Conservation (phyloP, 2,888 invertebrate species). For the Hirtodrosophila confusa region DNA sequence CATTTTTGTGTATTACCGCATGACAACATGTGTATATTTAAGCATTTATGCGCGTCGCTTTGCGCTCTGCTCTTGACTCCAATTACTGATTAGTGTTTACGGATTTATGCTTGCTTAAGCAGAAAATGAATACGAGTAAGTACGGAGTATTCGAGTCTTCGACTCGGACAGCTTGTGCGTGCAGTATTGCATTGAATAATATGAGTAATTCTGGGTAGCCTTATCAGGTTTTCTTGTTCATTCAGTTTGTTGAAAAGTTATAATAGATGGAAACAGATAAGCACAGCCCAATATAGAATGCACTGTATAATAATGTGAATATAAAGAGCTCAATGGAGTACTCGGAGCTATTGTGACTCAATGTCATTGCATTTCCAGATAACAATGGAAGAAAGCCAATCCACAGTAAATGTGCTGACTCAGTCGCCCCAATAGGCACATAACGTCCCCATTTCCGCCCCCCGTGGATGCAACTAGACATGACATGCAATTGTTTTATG, state of each 20-base stretch:
- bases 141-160: slow-evolving; percentile 7
- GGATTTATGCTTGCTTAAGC: slow-evolving; percentile 80
- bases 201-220: slow-evolving; percentile 12
- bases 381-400: slow-evolving; percentile 45
- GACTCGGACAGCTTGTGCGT: slow-evolving; percentile 31
- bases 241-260: slow-evolving; percentile 8
- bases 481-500: slow-evolving; percentile 35
- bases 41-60: slow-evolving; percentile 26
- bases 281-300: too few relatives aligned
- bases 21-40: slow-evolving; percentile 1
- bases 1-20: not conserved
- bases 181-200: slow-evolving; percentile 34
- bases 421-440: slow-evolving; percentile 14
- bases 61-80: slow-evolving; percentile 69
- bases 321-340: slow-evolving; percentile 19
- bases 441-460: not conserved
- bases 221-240: slow-evolving; percentile 22
- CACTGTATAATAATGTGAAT: too few relatives aligned
- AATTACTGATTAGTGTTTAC: slow-evolving; percentile 73
- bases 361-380: slow-evolving; percentile 3
- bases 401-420: slow-evolving; percentile 14
- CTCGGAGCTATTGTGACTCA: slow-evolving; percentile 17
- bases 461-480: slow-evolving; percentile 12
- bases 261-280: slow-evolving; percentile 4
- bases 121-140: slow-evolving; percentile 57